Evolutionary conservation across 2,888 invertebrate genomes (phyloP).

Genomic region (Orthonychiurus folsomi): DNA sequence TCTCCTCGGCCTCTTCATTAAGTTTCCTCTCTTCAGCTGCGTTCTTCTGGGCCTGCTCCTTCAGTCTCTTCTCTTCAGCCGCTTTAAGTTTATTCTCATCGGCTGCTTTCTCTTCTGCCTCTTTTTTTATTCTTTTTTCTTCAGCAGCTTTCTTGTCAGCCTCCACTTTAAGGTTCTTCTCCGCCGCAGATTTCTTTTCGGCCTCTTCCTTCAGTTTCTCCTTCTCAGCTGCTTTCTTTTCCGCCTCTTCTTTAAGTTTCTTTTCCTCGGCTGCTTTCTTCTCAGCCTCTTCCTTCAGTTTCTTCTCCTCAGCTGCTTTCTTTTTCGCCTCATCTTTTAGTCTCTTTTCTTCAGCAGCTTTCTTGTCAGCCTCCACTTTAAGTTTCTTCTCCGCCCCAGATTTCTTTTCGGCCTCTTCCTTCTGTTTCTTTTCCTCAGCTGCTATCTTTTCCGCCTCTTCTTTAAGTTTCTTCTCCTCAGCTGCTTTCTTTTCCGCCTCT

Average conservation of each 20-base stretch:
- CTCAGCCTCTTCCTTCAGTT: not conserved
- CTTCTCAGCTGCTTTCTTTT: not conserved
- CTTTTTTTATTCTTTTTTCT: slow-evolving; percentile 4
- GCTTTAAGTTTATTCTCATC: slow-evolving; percentile 1
- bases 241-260: not conserved
- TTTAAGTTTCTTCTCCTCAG: too few species aligned
- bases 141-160: slow-evolving; percentile 10
- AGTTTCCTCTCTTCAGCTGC: not conserved
- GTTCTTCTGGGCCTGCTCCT: not conserved
- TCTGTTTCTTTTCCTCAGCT: not conserved
- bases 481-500: not conserved
- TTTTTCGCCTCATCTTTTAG: slow-evolving; percentile 8
- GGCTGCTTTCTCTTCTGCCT: not conserved
- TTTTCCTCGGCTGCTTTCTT: not conserved
- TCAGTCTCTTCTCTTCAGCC: not conserved
- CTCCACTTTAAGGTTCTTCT: not conserved
- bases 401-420: slow-evolving; percentile 2
- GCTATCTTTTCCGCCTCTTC: not conserved
- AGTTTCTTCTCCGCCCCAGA: not conserved
- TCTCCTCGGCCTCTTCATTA: not conserved
- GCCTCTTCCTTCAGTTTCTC: not conserved
- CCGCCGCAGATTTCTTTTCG: not conserved
- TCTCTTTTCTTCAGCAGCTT: slow-evolving; percentile 8
- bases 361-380: slow-evolving; percentile 5
- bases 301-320: slow-evolving; percentile 1